Conservation (phyloP, 2,888 invertebrate species). For the Hydraecia micacea region DNA sequence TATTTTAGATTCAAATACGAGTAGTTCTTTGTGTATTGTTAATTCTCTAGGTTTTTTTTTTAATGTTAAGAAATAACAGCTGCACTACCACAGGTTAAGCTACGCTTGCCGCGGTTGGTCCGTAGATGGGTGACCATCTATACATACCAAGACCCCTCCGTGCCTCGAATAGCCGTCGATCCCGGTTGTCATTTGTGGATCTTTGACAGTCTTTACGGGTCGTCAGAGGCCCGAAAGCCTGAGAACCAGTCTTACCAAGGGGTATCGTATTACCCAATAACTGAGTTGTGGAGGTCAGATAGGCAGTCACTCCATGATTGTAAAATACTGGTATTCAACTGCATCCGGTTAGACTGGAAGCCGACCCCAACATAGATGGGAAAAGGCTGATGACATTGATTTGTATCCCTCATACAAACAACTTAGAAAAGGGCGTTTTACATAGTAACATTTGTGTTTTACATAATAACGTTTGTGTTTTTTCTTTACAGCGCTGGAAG, state of each 20-base stretch:
- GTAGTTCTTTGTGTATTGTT: too few relatives aligned
- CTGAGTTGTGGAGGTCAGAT: background rate
- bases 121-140: background rate
- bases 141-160: background rate
- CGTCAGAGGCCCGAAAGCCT: too few relatives aligned
- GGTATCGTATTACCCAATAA: too few relatives aligned
- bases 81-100: background rate
- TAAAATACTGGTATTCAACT: background rate
- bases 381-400: background rate
- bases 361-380: background rate
- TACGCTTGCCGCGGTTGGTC: background rate
- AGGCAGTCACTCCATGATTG: background rate
- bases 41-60: too few relatives aligned
- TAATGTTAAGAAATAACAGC: background rate
- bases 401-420: background rate
- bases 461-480: background rate
- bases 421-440: background rate
- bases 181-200: background rate
- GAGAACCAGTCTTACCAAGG: too few relatives aligned
- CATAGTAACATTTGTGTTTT: too few relatives aligned
- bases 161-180: background rate
- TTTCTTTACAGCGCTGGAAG: slow-evolving; percentile 25
- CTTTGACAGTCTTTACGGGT: background rate
- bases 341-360: too few relatives aligned
- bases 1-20: too few relatives aligned